phyloP scores from a whole-genome alignment of 2,113 vertebrate genomes.

The Festucalex cinctus region DNA sequence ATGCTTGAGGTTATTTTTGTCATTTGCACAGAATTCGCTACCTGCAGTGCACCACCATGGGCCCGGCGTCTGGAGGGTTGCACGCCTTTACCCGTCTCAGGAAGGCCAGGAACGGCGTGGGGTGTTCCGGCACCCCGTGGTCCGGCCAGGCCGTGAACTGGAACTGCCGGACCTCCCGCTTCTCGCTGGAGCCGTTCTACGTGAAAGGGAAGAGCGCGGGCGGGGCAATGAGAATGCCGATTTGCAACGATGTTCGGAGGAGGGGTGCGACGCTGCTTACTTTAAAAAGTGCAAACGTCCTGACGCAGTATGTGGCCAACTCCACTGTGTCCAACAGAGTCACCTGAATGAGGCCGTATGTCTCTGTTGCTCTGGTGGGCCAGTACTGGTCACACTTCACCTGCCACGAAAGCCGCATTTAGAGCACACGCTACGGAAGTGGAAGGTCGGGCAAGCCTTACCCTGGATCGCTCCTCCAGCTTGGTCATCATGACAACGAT shows the following conservation, averaged over 20 bases:
- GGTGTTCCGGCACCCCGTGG: constrained; percentile 96
- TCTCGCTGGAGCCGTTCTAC: constrained; percentile 96
- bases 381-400: constrained; percentile 99
- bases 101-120: constrained; percentile 96
- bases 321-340: constrained; percentile 93
- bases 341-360: constrained; percentile 93
- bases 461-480: constrained; percentile 94
- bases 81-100: constrained; percentile 93
- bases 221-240: constrained; percentile 4
- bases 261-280: constrained; percentile 61
- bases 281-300: constrained; percentile 98
- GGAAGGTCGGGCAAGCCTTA: constrained; percentile 58
- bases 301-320: constrained; percentile 93
- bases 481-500: constrained; percentile 99
- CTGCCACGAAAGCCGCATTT: constrained; percentile 57
- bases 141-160: constrained; percentile 99
- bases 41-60: constrained; percentile 99
- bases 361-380: constrained; percentile 95
- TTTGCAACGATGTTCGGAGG: not conserved
- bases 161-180: constrained; percentile 96
- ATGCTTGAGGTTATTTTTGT: constrained; percentile 46
- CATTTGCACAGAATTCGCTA: constrained; percentile 55
- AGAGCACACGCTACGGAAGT: not conserved
- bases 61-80: constrained; percentile 95
- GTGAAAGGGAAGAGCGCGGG: not conserved